Evolutionary conservation across 2,113 vertebrate species (phyloP), one percentile per base, ranked within the genome.

Genomic region (Machaerirhynchus nigripectus): DNA sequence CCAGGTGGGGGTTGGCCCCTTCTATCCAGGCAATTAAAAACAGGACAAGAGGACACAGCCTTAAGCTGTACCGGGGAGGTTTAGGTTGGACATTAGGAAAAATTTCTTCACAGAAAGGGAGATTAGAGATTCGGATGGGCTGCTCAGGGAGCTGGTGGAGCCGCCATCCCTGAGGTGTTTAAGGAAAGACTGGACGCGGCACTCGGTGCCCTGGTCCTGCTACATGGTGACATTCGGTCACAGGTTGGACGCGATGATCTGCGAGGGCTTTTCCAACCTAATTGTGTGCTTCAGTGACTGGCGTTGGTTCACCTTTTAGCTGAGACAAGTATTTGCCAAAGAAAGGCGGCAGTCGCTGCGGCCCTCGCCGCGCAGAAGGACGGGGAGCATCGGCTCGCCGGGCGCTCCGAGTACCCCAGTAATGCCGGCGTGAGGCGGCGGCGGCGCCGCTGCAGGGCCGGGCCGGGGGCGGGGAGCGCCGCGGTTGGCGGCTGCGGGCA

Each of bases 381-480:
- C 30, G 2, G 14, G 9, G 1, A 18, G 0, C 37, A 4, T 15
- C 30, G 0, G 5, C 39, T 2, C 9, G 0, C 6, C 4, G 3
- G 11, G 4, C 35, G 6, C 57, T 8, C 30, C 46, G 17, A n/a
- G 21, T 2, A 3, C 55, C 42, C 30, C 6, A 3, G 31, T 42
- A 13, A 13, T 7, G 3, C 16, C 21, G n/a, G 40, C 22, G 33
- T 9, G 44, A 13, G 47, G 61, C 28, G 13, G 57, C 0, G 31
- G 52, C 17, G 50, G 11, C 5, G 55, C 28, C 4, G 6, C 21
- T 10, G 49, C 49, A 52, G 55, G 16, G n/a, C n/a, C 17, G 33
- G 22, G 61, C 39, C 39, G 39, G n/a, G n/a, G n/a, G n/a, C n/a
- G n/a, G n/a, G n/a, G n/a, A n/a, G n/a, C n/a, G n/a, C n/a, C n/a